Evolutionary conservation across 2,888 invertebrate genomes (phyloP), one percentile per base, ranked within the genome.

Genomic region (Sesia apiformis): DNA sequence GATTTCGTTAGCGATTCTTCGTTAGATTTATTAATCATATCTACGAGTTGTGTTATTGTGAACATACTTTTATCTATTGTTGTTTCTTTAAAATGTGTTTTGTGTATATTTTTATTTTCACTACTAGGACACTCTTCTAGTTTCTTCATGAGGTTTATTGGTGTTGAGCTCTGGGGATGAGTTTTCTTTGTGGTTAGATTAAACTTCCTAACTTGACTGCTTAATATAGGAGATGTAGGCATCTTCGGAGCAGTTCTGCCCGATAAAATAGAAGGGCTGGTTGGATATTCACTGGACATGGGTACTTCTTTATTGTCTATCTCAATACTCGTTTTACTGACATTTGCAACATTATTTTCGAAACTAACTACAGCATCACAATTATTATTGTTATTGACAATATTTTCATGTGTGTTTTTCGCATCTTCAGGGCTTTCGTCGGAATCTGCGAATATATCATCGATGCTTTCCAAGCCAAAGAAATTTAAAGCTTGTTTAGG

Each of bases 381-480:
- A n/a, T 49, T 7, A n/a, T 49, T 5, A 8, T n/a, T 5, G 5
- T 49, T n/a, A 49, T 8, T 49, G 49, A n/a, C 49, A 49, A 8
- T 49, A 49, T 49, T 49, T 5, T 49, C n/a, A 7, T 23, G 23
- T 23, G 23, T 23, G 2, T 23, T 23, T 23, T 23, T 42, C 7
- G 42, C 42, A 42, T 42, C 42, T 6, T 42, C 3, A 42, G 5
- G 59, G 51, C 69, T 72, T 38, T 82, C 78, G 56, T 81, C 74
- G 40, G 74, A 77, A 64, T 82, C 80, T 39, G 75, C 87, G 68
- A 91, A 87, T 51, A 89, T 85, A 57, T 90, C 90, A 46, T 90
- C 81, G 57, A 91, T 83, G 59, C 82, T 84, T 52, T 84, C 78
- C 49, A 90, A 70, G 54, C 90, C 88, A 42, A 91, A 82, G 66